A percentile compares a stretch with the other conserved stretches of the same genome.
phyloP scores from a whole-genome alignment of 2,797 vertebrate species.

The Gallinago stenura region DNA sequence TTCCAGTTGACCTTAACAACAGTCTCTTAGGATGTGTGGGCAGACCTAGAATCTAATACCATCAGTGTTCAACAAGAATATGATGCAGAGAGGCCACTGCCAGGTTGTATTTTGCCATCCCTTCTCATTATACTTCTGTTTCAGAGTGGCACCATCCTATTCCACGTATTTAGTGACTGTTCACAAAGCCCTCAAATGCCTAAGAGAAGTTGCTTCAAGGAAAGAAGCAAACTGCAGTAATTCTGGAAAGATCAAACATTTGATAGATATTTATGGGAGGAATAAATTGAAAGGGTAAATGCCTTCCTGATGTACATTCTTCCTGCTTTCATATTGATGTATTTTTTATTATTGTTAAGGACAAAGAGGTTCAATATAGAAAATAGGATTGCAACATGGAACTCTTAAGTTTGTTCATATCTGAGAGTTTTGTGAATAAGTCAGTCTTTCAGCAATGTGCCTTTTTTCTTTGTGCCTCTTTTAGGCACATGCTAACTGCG shows the following conservation, averaged over 20 bases:
- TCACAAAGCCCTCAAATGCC: not conserved
- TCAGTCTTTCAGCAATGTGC: not conserved
- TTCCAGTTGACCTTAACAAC: not conserved
- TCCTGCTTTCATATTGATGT: not conserved
- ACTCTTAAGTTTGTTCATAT: accelerated
- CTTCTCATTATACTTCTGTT: conserved; percentile 42
- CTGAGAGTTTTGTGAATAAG: not conserved
- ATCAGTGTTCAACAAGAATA: not conserved
- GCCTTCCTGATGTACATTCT: not conserved
- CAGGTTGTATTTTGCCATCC: conserved; percentile 24
- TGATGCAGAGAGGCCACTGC: not conserved
- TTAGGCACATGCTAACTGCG: not conserved
- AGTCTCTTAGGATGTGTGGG: not conserved
- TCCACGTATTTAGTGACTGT: not conserved
- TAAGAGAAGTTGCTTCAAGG: not conserved
- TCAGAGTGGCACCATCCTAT: conserved; percentile 23
- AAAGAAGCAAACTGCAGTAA: not conserved
- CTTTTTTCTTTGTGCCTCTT: not conserved
- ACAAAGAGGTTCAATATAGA: not conserved
- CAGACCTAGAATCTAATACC: not conserved
- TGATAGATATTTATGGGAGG: not conserved
- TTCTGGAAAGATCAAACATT: not conserved
- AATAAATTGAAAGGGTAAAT: not conserved
- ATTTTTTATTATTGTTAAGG: not conserved
- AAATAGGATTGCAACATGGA: not conserved